Base-by-base conservation (phyloP, 2,888 invertebrate species). In the Habrosyne pyritoides region DNA sequence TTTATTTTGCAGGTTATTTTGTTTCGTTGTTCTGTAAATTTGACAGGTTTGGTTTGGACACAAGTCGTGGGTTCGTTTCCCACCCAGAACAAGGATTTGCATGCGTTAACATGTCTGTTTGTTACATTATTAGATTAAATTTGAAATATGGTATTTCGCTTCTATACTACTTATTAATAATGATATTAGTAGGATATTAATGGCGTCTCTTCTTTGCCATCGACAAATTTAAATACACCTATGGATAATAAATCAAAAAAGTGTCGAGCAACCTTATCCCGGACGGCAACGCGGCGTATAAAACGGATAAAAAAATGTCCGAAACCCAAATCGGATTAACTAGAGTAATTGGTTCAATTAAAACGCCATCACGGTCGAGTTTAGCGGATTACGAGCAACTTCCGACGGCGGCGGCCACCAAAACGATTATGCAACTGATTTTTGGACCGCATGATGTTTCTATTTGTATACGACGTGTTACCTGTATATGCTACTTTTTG, bases 281-380 rank as follows among this genome's bases (percentile, higher is more conserved):
- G 7, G 8, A 42, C 36, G 14, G n/a, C n/a, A n/a, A n/a, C n/a
- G n/a, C n/a, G n/a, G 14, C 42, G 42, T 18, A 18, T 2, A 14
- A 14, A 18, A 42, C 8, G 1, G 18, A 18, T 18, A 42, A 42
- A 42, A n/a, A 42, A 42, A n/a, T 42, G 26, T 18, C 50, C 28
- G 30, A 8, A 50, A 21, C 50, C 18, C 18, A 21, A 28, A 73
- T 66, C 22, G 58, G 62, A 71, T 68, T 64, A 64, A 53, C 52
- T 24, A 51, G 52, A 47, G 58, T 65, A 67, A 73, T 75, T 68
- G 64, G 53, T 2, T 60, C 66, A 73, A 73, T 75, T 69, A 75
- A 74, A 76, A 64, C 55, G 51, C 56, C 67, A 66, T 69, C 69
- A 63, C 57, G 53, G 58, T 47, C 53, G 54, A 61, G 42, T 57